Base-by-base conservation (phyloP, 2,888 invertebrate species). In the Drosophila demipolita region DNA sequence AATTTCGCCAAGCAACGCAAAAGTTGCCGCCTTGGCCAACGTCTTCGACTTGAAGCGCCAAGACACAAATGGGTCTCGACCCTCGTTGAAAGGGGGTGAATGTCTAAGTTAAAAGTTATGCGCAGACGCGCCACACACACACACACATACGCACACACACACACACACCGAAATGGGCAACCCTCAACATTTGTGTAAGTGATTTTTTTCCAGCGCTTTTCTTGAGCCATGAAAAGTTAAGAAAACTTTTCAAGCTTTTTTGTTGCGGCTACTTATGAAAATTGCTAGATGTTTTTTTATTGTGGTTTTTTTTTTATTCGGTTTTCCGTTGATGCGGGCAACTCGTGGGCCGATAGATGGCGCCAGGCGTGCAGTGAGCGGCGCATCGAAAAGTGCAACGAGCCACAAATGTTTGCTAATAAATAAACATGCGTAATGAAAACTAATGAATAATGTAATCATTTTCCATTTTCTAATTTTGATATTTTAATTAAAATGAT, bases 401-500 rank as follows among this genome's bases (percentile, higher is more conserved):
- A 69, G 72, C 78, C 75, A 61, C 76, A 73, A 80, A 77, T 76
- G 80, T 80, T 73, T 82, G 82, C 80, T 79, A 85, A 86, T 86
- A 86, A 86, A 87, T 87, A 86, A 87, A 85, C 83, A 81, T 75
- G 79, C 86, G 82, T 89, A 90, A 90, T 90, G 90, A 89, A 89
- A 90, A 90, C 89, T 90, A 90, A 90, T 90, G 89, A 89, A 90
- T 90, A 89, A 90, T 90, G 87, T 87, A 89, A 90, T 90, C 89
- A 90, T 90, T 90, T 90, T 87, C 86, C 77, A 89, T 88, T 89
- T 90, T 82, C 84, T 83, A 84, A 89, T 88, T 90, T 90, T 88
- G 84, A 89, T 89, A 90, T 91, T 91, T 91, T 91, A 91, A 91
- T 90, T 91, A 90, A 91, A 91, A 91, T 90, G 91, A 91, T 91